A percentile compares a stretch with the other conserved stretches of the same genome.
Evolutionary conservation across 1,140 invertebrate species (phyloP).

Genomic region (Leucophenga varia): DNA sequence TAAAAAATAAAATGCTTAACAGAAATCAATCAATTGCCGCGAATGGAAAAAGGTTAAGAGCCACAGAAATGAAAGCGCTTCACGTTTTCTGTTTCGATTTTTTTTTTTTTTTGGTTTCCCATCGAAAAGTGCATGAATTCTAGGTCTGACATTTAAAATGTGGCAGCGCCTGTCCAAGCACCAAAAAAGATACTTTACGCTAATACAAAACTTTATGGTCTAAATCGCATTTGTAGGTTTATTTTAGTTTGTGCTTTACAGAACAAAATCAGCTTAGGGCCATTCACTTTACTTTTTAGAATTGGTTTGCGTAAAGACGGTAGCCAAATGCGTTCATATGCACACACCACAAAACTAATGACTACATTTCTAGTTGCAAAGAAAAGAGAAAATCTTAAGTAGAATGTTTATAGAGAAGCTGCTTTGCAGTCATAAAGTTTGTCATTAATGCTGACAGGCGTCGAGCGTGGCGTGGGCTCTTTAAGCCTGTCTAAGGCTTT

Average conservation of each 20-base stretch:
- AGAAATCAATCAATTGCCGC: neutral
- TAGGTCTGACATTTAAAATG: no score
- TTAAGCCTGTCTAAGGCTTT: no score
- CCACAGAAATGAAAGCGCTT: no score
- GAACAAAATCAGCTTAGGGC: constrained; percentile 46
- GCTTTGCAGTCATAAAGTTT: constrained; percentile 33
- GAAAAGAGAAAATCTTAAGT: constrained; percentile 32
- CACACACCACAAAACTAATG: neutral
- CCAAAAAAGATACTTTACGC: constrained; percentile 11
- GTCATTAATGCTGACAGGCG: constrained; percentile 23
- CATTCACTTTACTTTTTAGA: no score
- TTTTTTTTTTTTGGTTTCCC: no score
- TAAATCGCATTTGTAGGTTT: constrained; percentile 46
- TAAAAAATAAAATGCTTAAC: no score
- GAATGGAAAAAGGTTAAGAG: neutral
- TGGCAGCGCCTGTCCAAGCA: constrained; percentile 4
- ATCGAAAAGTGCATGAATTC: no score
- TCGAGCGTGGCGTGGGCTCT: constrained; percentile 31
- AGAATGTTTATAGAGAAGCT: no score
- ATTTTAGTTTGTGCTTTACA: constrained; percentile 25
- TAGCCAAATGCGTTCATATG: constrained; percentile 8
- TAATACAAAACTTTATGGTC: constrained; percentile 48
- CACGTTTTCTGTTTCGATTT: no score
- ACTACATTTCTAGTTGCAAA: constrained; percentile 33
- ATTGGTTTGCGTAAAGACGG: no score